phyloP scores from a whole-genome alignment of 2,113 vertebrate species.

The Mesembrinibis cayennensis region DNA sequence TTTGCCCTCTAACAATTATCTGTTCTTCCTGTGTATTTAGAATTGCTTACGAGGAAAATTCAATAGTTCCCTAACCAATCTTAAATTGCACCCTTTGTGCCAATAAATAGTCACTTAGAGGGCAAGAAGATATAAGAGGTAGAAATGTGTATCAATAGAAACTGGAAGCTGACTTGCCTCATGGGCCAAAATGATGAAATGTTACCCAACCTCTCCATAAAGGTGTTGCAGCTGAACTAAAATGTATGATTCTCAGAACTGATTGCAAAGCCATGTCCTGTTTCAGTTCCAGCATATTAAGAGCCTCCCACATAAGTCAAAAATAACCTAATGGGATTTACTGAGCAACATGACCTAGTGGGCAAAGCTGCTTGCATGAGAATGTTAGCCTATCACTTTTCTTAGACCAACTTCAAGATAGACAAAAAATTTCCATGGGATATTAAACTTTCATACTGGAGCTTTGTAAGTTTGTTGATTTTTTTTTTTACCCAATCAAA shows the following conservation, averaged over 20 bases:
- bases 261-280: background rate
- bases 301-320: background rate
- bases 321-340: background rate
- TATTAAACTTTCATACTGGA: background rate
- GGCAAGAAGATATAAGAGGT: background rate
- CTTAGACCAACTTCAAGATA: background rate
- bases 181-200: background rate
- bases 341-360: background rate
- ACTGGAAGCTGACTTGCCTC: background rate
- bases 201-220: background rate
- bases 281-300: background rate
- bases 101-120: background rate
- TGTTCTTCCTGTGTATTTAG: background rate
- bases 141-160: background rate
- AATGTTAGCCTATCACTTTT: background rate
- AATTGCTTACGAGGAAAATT: conserved; percentile 6
- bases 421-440: background rate
- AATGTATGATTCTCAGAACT: background rate
- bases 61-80: background rate
- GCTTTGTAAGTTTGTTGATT: background rate
- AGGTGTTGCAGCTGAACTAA: background rate
- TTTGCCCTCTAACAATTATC: background rate
- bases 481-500: background rate
- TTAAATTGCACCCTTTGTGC: background rate
- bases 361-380: background rate